Base-by-base conservation (phyloP, 92 coral and sea anemone genomes). In the Actinernus sp. region DNA sequence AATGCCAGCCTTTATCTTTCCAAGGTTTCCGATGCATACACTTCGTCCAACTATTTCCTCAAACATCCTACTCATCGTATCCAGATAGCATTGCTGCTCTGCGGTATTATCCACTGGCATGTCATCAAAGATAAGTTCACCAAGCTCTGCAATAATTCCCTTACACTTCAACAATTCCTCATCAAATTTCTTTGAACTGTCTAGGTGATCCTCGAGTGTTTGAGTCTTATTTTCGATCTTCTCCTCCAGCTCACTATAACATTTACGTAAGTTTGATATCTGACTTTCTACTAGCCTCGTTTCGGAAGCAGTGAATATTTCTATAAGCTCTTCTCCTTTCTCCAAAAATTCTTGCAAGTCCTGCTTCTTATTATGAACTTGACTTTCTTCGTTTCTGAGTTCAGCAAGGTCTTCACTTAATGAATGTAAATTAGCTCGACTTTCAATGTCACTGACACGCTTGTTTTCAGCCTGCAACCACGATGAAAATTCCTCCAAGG, bases 51-150 rank as follows among this genome's bases (percentile, higher is more conserved):
- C 40, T 26, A 88, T 79, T 18, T 83, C 83, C 41, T 77, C 58
- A 17, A 76, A 63, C 29, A 40, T 60, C 20, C 55, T 48, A 49
- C 69, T 85, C 57, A 88, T 48, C 45, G 80, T 83, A 50, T 73
- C 59, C 6, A 84, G 69, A 39, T 72, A 69, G 50, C 40, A 63
- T 46, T 90, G 91, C n/a, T 84, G 58, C 45, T 87, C 83, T 19
- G 68, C 73, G 11, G 44, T 49, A 16, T 34, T 69, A n/a, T 47
- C 54, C 12, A 65, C 10, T 3, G 72, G 72, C 3, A 65, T 30
- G 13, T 79, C 88, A 10, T 78, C 64, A 2, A 58, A 2, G 24
- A 39, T 58, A 19, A 70, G 37, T 54, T 34, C 79, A 28, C 80
- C 78, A 8, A 85, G 49, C 40, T 50, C 51, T 30, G 61, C 39